A percentile compares a stretch with the other conserved stretches of the same genome.
Evolutionary conservation across 2,888 invertebrate species (phyloP).

Genomic region (Portevinia maculata): DNA sequence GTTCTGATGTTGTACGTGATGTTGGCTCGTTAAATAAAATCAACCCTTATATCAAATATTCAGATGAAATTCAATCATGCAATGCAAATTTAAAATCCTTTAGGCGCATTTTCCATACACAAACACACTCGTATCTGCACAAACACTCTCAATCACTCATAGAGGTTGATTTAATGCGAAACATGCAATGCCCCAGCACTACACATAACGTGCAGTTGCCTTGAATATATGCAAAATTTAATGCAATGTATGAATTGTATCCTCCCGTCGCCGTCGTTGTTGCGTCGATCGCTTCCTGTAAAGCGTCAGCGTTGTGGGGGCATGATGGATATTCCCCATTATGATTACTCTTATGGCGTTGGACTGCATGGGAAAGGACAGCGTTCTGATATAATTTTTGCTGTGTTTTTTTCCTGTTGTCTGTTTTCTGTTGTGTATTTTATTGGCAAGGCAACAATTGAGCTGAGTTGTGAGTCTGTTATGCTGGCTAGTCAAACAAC

Average conservation of each 20-base stretch:
- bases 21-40: slow-evolving; percentile 74
- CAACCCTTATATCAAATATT: slow-evolving; percentile 73
- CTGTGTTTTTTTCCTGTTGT: slow-evolving; percentile 18
- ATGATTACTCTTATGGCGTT: slow-evolving; percentile 45
- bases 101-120: slow-evolving; percentile 69
- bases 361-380: slow-evolving; percentile 43
- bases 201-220: slow-evolving; percentile 1
- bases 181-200: slow-evolving; percentile 32
- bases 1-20: slow-evolving; percentile 53
- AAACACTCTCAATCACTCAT: slow-evolving; percentile 54
- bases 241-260: slow-evolving; percentile 28
- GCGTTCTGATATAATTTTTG: slow-evolving; percentile 12
- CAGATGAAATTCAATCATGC: slow-evolving; percentile 75
- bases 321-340: slow-evolving; percentile 30
- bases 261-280: background rate
- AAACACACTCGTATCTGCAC: slow-evolving; percentile 32
- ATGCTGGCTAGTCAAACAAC: slow-evolving; percentile 60
- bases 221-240: slow-evolving; percentile 41
- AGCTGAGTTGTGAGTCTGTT: slow-evolving; percentile 42
- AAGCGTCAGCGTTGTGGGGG: slow-evolving; percentile 10
- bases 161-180: slow-evolving; percentile 67
- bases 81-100: slow-evolving; percentile 75
- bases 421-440: slow-evolving; percentile 20
- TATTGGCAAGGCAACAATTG: slow-evolving; percentile 62
- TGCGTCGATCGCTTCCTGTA: background rate